A percentile compares a stretch with the other conserved stretches of the same genome.
phyloP scores from a whole-genome alignment of 2,888 invertebrate species.

The Unio pictorum region DNA sequence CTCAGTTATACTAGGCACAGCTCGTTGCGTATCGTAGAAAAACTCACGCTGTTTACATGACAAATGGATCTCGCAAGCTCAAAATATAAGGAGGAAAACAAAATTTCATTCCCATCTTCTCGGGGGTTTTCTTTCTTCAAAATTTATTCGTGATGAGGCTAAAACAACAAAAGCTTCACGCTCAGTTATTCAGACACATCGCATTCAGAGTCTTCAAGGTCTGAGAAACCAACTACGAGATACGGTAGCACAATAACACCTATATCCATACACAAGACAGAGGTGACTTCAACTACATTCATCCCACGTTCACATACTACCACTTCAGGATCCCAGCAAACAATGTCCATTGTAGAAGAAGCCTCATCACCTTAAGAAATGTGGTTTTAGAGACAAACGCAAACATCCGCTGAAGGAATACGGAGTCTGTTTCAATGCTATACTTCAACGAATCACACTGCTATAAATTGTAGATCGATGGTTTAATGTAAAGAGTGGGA shows the following conservation, averaged over 20 bases:
- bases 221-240: no score
- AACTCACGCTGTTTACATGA: slow-evolving; percentile 17
- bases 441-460: not conserved
- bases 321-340: no score
- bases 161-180: slow-evolving; percentile 7
- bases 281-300: no score
- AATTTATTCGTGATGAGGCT: slow-evolving; percentile 12
- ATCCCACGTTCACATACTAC: no score
- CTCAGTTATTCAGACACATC: not conserved
- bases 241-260: no score
- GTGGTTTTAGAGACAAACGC: slow-evolving; percentile 4
- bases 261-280: no score
- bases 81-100: slow-evolving; percentile 8
- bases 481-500: slow-evolving; percentile 2
- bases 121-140: slow-evolving; percentile 1
- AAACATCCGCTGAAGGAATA: slow-evolving; percentile 6
- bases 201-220: not conserved
- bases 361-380: not conserved
- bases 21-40: slow-evolving; percentile 13
- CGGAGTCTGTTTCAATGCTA: slow-evolving; percentile 3
- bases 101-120: slow-evolving; percentile 12
- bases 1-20: slow-evolving; percentile 12
- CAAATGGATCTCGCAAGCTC: slow-evolving; percentile 11
- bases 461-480: not conserved
- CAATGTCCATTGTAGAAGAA: slow-evolving; percentile 7